Percentiles rank a stretch among this genome's conserved stretches.
Evolutionary conservation across 1,140 invertebrate genomes (phyloP).

Genomic region (Thereuonema tuberculata): DNA sequence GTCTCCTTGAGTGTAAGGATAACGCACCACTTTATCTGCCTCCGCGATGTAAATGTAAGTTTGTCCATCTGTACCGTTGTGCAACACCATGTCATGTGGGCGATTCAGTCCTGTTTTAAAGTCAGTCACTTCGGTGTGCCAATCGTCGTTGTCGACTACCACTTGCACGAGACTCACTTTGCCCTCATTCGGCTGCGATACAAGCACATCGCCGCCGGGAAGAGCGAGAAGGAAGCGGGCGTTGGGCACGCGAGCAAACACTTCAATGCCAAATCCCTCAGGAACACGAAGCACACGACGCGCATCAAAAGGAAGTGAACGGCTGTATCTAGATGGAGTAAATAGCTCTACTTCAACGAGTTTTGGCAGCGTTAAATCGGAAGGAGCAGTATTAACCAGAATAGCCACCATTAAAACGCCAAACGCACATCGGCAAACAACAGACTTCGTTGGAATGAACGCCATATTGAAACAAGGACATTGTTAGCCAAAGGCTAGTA

Average conservation of each 20-base stretch:
- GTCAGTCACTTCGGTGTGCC: not conserved
- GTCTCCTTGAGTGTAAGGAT: not conserved
- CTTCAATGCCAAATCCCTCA: not conserved
- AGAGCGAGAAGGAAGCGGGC: not conserved
- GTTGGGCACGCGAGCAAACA: not conserved
- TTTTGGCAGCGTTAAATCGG: no score
- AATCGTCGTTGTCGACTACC: not conserved
- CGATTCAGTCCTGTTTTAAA: not conserved
- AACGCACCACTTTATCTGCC: not conserved
- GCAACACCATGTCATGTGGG: not conserved
- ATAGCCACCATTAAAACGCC: no score
- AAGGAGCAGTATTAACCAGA: no score
- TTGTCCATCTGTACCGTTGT: not conserved
- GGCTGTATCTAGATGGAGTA: no score
- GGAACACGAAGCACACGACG: not conserved
- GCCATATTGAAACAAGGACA: no score
- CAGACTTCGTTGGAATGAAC: no score
- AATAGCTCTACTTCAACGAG: no score
- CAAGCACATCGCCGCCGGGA: not conserved
- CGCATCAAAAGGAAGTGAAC: not conserved
- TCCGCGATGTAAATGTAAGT: not conserved
- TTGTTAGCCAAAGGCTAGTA: no score
- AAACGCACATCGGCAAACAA: no score
- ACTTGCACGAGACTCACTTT: not conserved
- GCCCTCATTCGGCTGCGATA: not conserved